These are phyloP conservation scores for Sebastes melanostomus DNA, from an alignment of 2,797 vertebrate species.

Conservation along the genomic window DNA sequence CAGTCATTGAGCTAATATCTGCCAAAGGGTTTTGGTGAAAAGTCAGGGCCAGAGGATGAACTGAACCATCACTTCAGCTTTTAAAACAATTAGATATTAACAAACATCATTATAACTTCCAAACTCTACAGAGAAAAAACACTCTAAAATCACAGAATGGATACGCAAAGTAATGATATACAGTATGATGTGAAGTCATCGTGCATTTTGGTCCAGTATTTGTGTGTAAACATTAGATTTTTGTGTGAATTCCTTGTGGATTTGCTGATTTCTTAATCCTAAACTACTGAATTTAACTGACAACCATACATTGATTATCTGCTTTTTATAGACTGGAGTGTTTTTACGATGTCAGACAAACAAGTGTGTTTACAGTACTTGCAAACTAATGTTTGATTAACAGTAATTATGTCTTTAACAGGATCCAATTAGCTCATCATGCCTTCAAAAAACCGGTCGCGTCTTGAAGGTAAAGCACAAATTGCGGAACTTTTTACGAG, in stretches of 20 bases:
- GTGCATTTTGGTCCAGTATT: slow-evolving; percentile 29
- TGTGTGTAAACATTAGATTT: slow-evolving; percentile 15
- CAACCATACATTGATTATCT: neutral
- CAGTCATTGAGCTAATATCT: neutral
- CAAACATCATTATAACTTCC: neutral
- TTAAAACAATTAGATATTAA: neutral
- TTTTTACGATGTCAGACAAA: neutral
- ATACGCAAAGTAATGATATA: neutral
- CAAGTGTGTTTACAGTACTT: neutral
- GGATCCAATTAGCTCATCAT: neutral
- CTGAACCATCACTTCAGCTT: neutral
- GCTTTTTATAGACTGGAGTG: slow-evolving; percentile 38
- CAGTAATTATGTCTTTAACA: neutral
- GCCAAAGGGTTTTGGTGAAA: neutral
- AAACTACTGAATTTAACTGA: neutral
- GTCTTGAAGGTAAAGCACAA: neutral
- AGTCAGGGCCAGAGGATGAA: neutral
- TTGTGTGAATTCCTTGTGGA: neutral
- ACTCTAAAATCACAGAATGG: neutral
- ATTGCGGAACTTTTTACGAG: accelerated
- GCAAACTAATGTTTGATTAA: neutral
- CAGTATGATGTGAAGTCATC: neutral
- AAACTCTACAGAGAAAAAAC: neutral
- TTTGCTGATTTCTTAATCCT: neutral
- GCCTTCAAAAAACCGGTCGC: neutral